A percentile compares a stretch with the other conserved stretches of the same genome.
Evolutionary conservation across 2,113 vertebrate genomes (phyloP).

Genomic region (Fregetta grallaria): DNA sequence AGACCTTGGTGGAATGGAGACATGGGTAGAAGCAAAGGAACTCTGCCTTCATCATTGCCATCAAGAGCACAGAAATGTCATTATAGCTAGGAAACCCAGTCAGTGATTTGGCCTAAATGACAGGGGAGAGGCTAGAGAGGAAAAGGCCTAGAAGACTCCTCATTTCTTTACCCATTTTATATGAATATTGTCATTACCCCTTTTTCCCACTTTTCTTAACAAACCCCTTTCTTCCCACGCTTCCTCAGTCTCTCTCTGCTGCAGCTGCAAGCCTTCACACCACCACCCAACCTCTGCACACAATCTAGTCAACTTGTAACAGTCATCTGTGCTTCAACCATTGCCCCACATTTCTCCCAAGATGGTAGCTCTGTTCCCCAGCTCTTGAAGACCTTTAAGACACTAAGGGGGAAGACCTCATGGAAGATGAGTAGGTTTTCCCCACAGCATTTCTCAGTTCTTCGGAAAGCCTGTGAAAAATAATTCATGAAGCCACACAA

Average conservation of each 20-base stretch:
- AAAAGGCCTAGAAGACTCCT: not conserved
- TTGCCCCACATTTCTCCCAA: not conserved
- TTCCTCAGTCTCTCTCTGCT: not conserved
- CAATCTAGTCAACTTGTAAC: not conserved
- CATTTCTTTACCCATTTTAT: not conserved
- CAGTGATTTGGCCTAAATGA: not conserved
- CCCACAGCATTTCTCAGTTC: not conserved
- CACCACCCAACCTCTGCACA: rapidly evolving
- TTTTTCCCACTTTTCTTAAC: not conserved
- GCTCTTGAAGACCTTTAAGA: not conserved
- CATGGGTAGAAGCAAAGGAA: not conserved
- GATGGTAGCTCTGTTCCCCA: not conserved
- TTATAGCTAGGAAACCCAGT: not conserved
- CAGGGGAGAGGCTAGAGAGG: not conserved
- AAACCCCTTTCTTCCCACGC: not conserved
- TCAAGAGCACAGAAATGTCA: not conserved
- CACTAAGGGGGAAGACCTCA: not conserved
- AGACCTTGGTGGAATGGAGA: not conserved
- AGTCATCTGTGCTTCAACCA: not conserved
- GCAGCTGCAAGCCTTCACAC: not conserved
- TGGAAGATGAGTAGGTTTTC: not conserved
- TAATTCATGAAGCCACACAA: rapidly evolving
- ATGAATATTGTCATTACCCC: not conserved
- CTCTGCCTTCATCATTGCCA: not conserved
- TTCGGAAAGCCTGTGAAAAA: not conserved